Percentiles rank a stretch among this genome's conserved stretches.
Evolutionary conservation across 2,113 vertebrate species (phyloP).

Genomic region (Charadrius vociferus): DNA sequence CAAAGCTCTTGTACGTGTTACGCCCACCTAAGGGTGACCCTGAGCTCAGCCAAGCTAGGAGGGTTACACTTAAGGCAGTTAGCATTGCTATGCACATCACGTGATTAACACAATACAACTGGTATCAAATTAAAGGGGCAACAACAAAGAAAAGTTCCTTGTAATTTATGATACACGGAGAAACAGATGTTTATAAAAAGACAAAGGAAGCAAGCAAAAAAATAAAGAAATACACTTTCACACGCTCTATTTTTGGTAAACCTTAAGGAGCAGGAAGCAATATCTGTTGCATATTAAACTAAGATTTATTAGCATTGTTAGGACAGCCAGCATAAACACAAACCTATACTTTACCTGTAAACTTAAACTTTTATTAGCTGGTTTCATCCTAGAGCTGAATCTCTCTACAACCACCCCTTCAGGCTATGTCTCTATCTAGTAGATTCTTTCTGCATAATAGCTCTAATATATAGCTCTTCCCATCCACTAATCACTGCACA

Average conservation of each 20-base stretch:
- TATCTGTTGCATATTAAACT: neutral
- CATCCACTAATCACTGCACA: constrained; percentile 14
- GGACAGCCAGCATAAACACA: neutral
- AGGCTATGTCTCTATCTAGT: neutral
- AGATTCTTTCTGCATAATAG: neutral
- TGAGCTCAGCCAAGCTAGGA: neutral
- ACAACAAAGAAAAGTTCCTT: neutral
- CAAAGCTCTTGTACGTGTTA: neutral
- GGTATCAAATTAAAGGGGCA: neutral
- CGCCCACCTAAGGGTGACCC: neutral
- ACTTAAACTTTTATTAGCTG: neutral
- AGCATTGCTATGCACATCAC: neutral
- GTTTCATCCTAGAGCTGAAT: neutral
- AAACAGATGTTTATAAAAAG: neutral
- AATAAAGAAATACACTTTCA: neutral
- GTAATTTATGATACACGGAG: neutral
- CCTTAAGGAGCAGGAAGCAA: neutral
- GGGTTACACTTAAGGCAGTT: neutral
- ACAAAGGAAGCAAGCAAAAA: neutral
- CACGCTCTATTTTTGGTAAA: neutral
- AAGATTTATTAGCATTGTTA: neutral
- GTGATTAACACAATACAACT: neutral
- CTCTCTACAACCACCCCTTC: neutral
- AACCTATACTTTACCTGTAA: neutral
- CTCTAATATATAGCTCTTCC: neutral